Conservation (phyloP, 2,797 vertebrate genomes). For the Poeciliopsis infans region DNA sequence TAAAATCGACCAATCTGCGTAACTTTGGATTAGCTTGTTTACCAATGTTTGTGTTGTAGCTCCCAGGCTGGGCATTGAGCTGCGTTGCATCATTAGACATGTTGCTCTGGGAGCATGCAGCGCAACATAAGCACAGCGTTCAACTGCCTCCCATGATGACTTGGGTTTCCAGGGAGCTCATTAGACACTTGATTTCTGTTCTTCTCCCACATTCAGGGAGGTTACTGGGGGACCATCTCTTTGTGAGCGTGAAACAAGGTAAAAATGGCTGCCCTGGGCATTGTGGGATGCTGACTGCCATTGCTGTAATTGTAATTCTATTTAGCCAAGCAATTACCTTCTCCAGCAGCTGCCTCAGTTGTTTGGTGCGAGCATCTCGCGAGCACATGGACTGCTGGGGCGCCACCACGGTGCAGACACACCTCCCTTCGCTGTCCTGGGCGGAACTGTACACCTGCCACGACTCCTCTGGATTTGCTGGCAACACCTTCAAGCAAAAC, state of each 20-base stretch:
- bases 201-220: constrained; percentile 56
- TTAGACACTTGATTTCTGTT: constrained; percentile 74
- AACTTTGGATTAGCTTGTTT: constrained; percentile 1
- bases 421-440: constrained; percentile 97
- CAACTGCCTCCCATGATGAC: constrained; percentile 54
- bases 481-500: constrained; percentile 86
- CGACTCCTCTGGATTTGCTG: constrained; percentile 96
- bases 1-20: constrained; percentile 17
- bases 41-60: constrained; percentile 10
- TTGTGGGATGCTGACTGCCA: constrained; percentile 14
- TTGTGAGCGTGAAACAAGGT: not conserved
- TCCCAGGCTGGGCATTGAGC: constrained; percentile 35
- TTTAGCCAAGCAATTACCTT: constrained; percentile 84
- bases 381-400: constrained; percentile 99
- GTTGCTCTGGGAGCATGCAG: constrained; percentile 31
- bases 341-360: constrained; percentile 97
- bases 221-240: constrained; percentile 26
- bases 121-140: constrained; percentile 39
- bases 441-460: constrained; percentile 99
- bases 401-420: constrained; percentile 99
- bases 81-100: constrained; percentile 61
- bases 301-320: constrained; percentile 5
- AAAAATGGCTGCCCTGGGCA: constrained; percentile 7
- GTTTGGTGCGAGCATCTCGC: constrained; percentile 95
- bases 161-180: constrained; percentile 77